Base-by-base conservation (phyloP, 1,140 invertebrate species). In the Drosophila nigrodunni region DNA sequence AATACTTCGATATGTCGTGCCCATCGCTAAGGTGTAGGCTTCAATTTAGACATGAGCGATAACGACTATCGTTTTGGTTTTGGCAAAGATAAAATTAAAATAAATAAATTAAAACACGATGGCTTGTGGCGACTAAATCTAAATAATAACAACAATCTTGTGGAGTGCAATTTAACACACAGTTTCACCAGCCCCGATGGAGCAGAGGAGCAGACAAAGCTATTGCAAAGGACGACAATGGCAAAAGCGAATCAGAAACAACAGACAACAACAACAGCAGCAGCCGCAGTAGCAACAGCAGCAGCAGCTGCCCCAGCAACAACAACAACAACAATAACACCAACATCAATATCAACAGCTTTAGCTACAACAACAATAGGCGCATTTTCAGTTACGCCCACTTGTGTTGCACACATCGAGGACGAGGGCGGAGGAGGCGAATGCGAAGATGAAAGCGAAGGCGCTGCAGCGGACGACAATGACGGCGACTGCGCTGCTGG, bases 231-330 rank as follows among this genome's bases (percentile, higher is more conserved):
- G 70, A 80, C 78, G 70, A 80, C 78, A 73, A 86, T 87, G 82
- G 82, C 72, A 50, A 82, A 77, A 61, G 52, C 60, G 72, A 87
- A 82, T 71, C 82, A 86, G 80, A 87, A 86, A 86, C 83, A 82
- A 55, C 64, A 66, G 71, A 64, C 81, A 66, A 66, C 78, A 82
- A 57, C 74, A 49, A 18, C 66, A 57, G 49, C 54, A 44, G 52
- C 65, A 55, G 43, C 77, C 52, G 77, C 44, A 7, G 49, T 54
- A 7, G 10, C 55, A 21, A 15, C 61, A 55, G 21, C 58, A 34
- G 25, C 61, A 60, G 13, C 57, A 49, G 18, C 67, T 37, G 35
- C 65, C 25, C 2, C 60, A 64, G 9, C 66, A 49, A 34, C 70
- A 73, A 11, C 66, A 49, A 34, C 70, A 73, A 11, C 54, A 59